Base-by-base conservation (phyloP, 1,140 invertebrate genomes). In the Eupristina koningsbergeri region DNA sequence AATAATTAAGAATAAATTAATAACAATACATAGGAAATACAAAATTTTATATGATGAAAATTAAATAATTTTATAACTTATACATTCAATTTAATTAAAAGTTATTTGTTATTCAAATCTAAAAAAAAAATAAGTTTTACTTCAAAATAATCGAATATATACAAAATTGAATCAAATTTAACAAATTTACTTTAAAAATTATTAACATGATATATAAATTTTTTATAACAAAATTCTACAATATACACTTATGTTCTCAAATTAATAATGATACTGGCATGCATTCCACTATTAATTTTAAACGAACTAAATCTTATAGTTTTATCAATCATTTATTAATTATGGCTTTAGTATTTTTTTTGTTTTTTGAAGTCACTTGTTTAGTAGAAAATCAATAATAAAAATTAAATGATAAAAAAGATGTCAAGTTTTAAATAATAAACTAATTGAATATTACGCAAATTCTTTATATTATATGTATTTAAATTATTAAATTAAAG, bases 231-330 rank as follows among this genome's bases (percentile, higher is more conserved):
- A 80, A 80, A 61, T 63, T 80, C 29, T 79, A 74, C 8, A 64
- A 50, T 63, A 74, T 74, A 9, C 47, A 29, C 26, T 83, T 61
- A 41, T 61, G 61, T 71, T 22, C 9, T 84, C 71, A 69, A 84
- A 75, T 84, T 67, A 75, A 80, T 79, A 82, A 61, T 80, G 77
- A 75, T 53, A 67, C 71, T 76, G 67, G 74, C 84, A 85, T 88
- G 80, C 82, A 82, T 85, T 71, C 82, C 77, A 85, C 84, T 84
- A 81, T 85, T 83, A 58, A 76, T 50, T 45, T 76, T 64, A 74
- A 80, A 74, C 5, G 47, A 50, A 36, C 53, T 71, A 53, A 71
- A 78, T 34, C 61, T 83, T 78, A 77, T 41, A 22, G 41, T 75
- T 74, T 47, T 75, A 31, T n/a, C 13, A 45, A 29, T 47, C 50